Conservation (phyloP, 2,888 invertebrate species). For the Cybosia mesomella region DNA sequence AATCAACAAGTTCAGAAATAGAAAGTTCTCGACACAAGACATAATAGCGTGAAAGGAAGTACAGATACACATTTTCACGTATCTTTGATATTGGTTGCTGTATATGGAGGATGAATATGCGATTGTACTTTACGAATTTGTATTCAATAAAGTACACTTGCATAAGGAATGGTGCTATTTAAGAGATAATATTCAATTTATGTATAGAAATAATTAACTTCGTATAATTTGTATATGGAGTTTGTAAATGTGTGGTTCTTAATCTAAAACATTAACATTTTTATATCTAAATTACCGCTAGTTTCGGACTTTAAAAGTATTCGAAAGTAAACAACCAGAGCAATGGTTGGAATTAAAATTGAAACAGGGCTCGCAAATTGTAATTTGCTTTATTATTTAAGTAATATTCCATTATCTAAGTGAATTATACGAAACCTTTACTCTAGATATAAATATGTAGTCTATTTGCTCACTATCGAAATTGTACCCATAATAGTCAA, state of each 20-base stretch:
- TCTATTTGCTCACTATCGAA: conserved; percentile 85
- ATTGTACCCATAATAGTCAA: conserved; percentile 81
- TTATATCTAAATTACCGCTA: conserved; percentile 29
- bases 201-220: conserved; percentile 53
- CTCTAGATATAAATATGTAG: conserved; percentile 77
- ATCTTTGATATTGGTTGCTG: conserved; percentile 32
- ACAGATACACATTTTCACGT: conserved; percentile 22
- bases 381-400: conserved; percentile 77
- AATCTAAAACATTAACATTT: conserved; percentile 40
- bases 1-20: conserved; percentile 65
- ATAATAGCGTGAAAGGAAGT: conserved; percentile 29
- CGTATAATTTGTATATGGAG: conserved; percentile 54
- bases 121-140: conserved; percentile 67
- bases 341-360: conserved; percentile 46
- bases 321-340: conserved; percentile 37
- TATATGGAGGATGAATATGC: conserved; percentile 60
- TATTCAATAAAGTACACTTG: conserved; percentile 64
- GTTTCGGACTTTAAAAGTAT: conserved; percentile 49
- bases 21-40: conserved; percentile 23
- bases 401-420: conserved; percentile 85
- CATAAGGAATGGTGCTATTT: conserved; percentile 81
- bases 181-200: conserved; percentile 60
- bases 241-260: conserved; percentile 57
- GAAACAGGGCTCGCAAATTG: conserved; percentile 64
- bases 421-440: conserved; percentile 76